Base-by-base conservation (phyloP, 2,113 vertebrate genomes). In the Cyprinus carpio region DNA sequence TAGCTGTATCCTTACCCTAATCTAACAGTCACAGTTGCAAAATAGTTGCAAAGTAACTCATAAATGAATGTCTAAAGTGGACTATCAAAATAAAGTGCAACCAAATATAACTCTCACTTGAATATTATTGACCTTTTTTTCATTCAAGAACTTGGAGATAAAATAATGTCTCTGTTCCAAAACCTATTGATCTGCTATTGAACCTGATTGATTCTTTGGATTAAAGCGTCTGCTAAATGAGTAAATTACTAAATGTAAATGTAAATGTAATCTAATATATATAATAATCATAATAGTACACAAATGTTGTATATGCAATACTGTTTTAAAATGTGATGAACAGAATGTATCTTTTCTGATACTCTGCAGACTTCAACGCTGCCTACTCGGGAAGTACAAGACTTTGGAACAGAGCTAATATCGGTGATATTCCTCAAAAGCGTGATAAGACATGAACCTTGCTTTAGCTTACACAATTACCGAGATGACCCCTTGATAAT, bases 401-500 rank as follows among this genome's bases (percentile, higher is more conserved):
- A 11, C 40, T 72, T 56, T 54, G 49, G 15, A 76, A 34, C 16
- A 76, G 37, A 46, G 71, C 23, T 46, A 74, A 74, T 46, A 77
- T 56, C 18, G 23, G 10, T 56, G 75, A 60, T 79, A 40, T 34
- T 56, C n/a, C 34, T 37, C 20, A 23, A 40, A 56, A 62, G 31
- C 34, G 13, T 58, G 31, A 56, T 25, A 56, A 16, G 54, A 60
- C 23, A 23, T 40, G 13, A 79, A 40, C 31, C 20, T 37, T 40
- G 3, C 5, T 25, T 25, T 25, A 78, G 20, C 10, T 77, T 37
- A 31, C 9, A 11, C 29, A 77, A 58, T 23, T 34, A 77, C 75
- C 4, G 4, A 77, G 51, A 77, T 77, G 49, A 77, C 51, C 75
- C 29, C 75, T 23, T 74, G 51, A 23, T 77, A 60, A 37, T 62